phyloP scores from a whole-genome alignment of 2,113 vertebrate genomes.

The Danio rerio region GRCz12tu NC_133188.1:31984001-31984500 shows the following conservation, averaged over 20 bases:
- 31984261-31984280: not conserved
- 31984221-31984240: not conserved
- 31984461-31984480: no score
- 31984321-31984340: not conserved
- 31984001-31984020: not conserved
- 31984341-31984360: no score
- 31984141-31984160: constrained; percentile 5
- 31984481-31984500: no score
- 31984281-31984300: not conserved
- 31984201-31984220: not conserved
- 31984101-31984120: constrained; percentile 17
- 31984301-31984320: not conserved
- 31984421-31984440: no score
- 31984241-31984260: constrained; percentile 14
- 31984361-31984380: no score
- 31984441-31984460: no score
- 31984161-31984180: constrained; percentile 23
- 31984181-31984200: not conserved
- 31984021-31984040: constrained; percentile 17
- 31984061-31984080: constrained; percentile 23
- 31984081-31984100: constrained; percentile 22
- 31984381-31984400: no score
- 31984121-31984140: constrained; percentile 24
- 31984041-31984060: constrained; percentile 15
- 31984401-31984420: no score